Conservation (phyloP, 2,797 vertebrate species). For the Microctenopoma stevenorrisi region DNA sequence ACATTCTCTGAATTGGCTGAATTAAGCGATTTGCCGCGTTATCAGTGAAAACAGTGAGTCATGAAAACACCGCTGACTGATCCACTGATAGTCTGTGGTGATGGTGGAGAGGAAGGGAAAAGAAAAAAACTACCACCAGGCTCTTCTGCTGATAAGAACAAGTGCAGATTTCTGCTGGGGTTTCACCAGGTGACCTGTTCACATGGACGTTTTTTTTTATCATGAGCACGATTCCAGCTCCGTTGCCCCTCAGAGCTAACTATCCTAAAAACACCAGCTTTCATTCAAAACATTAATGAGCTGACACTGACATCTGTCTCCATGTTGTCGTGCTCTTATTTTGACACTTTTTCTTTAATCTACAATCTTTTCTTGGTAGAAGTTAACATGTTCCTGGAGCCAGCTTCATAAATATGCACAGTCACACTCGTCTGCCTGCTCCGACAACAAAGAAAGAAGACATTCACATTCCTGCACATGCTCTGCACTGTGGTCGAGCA, state of each 20-base stretch:
- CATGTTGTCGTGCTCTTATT: neutral
- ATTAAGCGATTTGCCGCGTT: constrained; percentile 12
- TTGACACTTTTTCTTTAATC: constrained; percentile 8
- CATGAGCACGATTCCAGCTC: neutral
- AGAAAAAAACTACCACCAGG: constrained; percentile 34
- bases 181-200: constrained; percentile 20
- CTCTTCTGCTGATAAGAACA: constrained; percentile 47
- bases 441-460: constrained; percentile 75
- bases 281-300: constrained; percentile 38
- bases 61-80: constrained; percentile 44
- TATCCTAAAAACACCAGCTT: neutral
- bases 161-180: constrained; percentile 16
- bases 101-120: constrained; percentile 30
- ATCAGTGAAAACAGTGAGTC: constrained; percentile 41
- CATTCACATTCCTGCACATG: constrained; percentile 80
- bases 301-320: neutral
- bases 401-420: constrained; percentile 80
- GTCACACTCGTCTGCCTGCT: constrained; percentile 75
- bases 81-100: constrained; percentile 23
- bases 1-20: neutral
- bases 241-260: neutral
- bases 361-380: constrained; percentile 46
- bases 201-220: constrained; percentile 25
- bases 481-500: constrained; percentile 54
- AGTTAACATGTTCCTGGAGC: constrained; percentile 68